Evolutionary conservation across 2,888 invertebrate species (phyloP).

Genomic region (Liposcelis brunnea): DNA sequence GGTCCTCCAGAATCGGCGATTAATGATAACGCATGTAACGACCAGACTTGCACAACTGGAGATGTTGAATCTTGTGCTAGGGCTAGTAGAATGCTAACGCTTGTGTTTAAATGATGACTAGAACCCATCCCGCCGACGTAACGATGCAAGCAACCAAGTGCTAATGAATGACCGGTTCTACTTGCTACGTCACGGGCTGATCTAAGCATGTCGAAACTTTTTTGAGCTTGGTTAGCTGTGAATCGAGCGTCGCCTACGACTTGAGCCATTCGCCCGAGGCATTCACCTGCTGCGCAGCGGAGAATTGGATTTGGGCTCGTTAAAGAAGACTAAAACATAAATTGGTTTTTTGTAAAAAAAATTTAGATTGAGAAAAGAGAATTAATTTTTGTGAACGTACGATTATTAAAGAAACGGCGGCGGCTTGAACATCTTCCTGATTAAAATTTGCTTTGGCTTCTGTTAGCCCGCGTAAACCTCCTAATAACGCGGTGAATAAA

Average conservation of each 20-base stretch:
- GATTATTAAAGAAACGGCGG: slow-evolving; percentile 63
- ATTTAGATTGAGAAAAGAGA: background rate
- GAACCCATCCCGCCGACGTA: slow-evolving; percentile 94
- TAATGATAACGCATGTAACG: slow-evolving; percentile 83
- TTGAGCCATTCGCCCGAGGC: slow-evolving; percentile 83
- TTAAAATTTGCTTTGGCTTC: slow-evolving; percentile 74
- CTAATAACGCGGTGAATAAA: slow-evolving; percentile 81
- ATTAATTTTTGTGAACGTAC: slow-evolving; percentile 26
- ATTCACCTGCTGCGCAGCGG: slow-evolving; percentile 88
- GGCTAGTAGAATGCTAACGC: slow-evolving; percentile 84
- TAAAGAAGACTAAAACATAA: slow-evolving; percentile 39
- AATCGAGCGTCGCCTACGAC: slow-evolving; percentile 73
- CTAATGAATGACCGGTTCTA: slow-evolving; percentile 73
- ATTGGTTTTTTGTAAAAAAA: slow-evolving; percentile 1
- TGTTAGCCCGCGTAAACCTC: slow-evolving; percentile 73
- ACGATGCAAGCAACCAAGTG: slow-evolving; percentile 88
- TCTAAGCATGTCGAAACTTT: slow-evolving; percentile 73
- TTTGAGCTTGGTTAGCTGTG: slow-evolving; percentile 76
- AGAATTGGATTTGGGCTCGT: slow-evolving; percentile 60
- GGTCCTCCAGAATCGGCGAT: slow-evolving; percentile 97
- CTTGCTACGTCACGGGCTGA: slow-evolving; percentile 74
- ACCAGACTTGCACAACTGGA: slow-evolving; percentile 96
- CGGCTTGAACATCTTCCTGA: slow-evolving; percentile 77
- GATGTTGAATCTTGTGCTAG: slow-evolving; percentile 86
- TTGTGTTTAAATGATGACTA: slow-evolving; percentile 83